Evolutionary conservation across 2,113 vertebrate species (phyloP).

Genomic region (Pipra filicauda): DNA sequence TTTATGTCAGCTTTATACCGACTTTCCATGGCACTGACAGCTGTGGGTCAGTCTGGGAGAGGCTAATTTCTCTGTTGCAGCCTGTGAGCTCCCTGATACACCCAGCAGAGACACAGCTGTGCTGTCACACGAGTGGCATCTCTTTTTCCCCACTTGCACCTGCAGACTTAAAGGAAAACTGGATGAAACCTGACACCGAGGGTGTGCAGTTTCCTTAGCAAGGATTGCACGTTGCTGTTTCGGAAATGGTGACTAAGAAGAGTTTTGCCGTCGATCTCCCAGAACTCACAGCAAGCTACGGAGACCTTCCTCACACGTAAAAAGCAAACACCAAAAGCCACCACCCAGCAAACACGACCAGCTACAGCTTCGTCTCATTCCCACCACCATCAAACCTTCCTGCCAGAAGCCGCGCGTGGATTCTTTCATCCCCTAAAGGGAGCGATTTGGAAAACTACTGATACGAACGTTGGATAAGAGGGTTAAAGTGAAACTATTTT

Average conservation of each 20-base stretch:
- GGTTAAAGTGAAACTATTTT: constrained; percentile 51
- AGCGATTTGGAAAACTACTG: background rate
- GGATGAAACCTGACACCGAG: background rate
- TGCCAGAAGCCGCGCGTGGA: background rate
- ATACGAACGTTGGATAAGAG: background rate
- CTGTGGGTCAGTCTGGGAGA: background rate
- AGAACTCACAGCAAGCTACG: background rate
- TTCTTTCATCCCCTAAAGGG: background rate
- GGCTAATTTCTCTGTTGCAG: background rate
- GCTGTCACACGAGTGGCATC: background rate
- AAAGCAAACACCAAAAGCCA: background rate
- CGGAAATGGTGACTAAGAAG: constrained; percentile 8
- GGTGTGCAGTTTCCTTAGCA: background rate
- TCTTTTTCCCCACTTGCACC: constrained; percentile 1
- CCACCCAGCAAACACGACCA: background rate
- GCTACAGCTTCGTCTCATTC: background rate
- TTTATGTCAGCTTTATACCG: background rate
- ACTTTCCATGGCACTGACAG: background rate
- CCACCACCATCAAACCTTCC: background rate
- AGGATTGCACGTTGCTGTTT: background rate
- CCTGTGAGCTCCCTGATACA: background rate
- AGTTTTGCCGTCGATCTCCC: background rate
- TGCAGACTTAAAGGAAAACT: background rate
- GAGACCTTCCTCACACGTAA: background rate
- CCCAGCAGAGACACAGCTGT: background rate